A percentile compares a stretch with the other conserved stretches of the same genome.
phyloP scores from a whole-genome alignment of 2,113 vertebrate species.

The Gasterosteus nipponicus region DNA sequence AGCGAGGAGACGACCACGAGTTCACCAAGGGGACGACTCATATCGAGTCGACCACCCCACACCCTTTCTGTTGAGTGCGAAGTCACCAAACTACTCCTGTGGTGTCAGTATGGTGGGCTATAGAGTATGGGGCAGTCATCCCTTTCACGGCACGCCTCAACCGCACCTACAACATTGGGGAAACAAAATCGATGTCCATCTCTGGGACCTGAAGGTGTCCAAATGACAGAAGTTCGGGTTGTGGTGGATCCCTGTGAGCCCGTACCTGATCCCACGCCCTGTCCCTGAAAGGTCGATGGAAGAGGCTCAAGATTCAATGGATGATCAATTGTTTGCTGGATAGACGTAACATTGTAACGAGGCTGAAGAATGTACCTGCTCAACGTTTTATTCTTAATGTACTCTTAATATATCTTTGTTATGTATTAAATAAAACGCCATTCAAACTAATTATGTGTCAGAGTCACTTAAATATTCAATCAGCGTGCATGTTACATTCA shows the following conservation, averaged over 20 bases:
- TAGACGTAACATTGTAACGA: not conserved
- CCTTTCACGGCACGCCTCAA: slow-evolving; percentile 59
- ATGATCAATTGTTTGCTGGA: not conserved
- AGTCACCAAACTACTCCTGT: slow-evolving; percentile 62
- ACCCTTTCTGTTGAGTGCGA: slow-evolving; percentile 39
- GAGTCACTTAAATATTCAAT: not conserved
- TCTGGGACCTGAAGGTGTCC: slow-evolving; percentile 40
- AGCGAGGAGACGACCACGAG: slow-evolving; percentile 39
- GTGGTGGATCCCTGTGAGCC: slow-evolving; percentile 59
- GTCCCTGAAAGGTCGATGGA: not conserved
- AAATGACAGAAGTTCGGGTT: slow-evolving; percentile 51
- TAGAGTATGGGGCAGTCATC: slow-evolving; percentile 56
- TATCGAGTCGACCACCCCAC: slow-evolving; percentile 5
- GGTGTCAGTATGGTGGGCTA: slow-evolving; percentile 47
- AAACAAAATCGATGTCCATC: slow-evolving; percentile 50
- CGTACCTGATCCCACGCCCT: slow-evolving; percentile 21
- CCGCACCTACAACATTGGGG: slow-evolving; percentile 51
- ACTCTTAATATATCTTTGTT: not conserved
- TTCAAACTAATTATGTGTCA: not conserved
- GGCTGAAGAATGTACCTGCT: too few species aligned
- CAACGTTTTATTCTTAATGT: too few species aligned
- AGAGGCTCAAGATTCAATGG: not conserved
- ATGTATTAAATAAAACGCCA: not conserved
- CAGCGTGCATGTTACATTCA: not conserved
- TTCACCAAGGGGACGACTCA: slow-evolving; percentile 28